Evolutionary conservation across 2,888 invertebrate species (phyloP).

Genomic region (Cyaniris semiargus): DNA sequence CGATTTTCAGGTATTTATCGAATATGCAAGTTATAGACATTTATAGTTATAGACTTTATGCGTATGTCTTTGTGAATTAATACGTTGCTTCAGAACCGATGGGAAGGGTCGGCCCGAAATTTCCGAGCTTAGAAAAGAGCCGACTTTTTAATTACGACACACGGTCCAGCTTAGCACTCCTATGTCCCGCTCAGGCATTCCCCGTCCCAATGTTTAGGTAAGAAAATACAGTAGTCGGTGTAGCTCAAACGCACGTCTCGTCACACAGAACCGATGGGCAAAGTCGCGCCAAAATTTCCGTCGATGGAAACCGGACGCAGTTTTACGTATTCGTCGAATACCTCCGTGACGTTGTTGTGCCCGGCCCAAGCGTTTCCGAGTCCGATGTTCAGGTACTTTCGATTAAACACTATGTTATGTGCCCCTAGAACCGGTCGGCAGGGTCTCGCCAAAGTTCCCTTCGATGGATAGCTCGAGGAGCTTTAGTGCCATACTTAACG

Average conservation of each 20-base stretch:
- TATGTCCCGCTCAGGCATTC: slow-evolving; percentile 85
- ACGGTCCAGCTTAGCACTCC: slow-evolving; percentile 74
- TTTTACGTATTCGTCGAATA: slow-evolving; percentile 70
- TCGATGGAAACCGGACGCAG: slow-evolving; percentile 75
- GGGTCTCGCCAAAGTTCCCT: slow-evolving; percentile 82
- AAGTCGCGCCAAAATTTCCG: slow-evolving; percentile 85
- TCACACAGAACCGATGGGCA: slow-evolving; percentile 88
- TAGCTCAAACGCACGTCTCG: slow-evolving; percentile 47
- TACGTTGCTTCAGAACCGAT: slow-evolving; percentile 70
- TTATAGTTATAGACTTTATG: neutral
- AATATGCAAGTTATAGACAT: slow-evolving; percentile 22
- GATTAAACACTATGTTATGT: slow-evolving; percentile 54
- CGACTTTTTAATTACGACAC: slow-evolving; percentile 66
- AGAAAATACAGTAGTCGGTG: slow-evolving; percentile 50
- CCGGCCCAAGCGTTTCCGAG: slow-evolving; percentile 87
- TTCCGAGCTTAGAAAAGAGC: slow-evolving; percentile 70
- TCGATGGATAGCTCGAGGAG: slow-evolving; percentile 83
- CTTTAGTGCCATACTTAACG: slow-evolving; percentile 74
- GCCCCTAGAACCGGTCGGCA: slow-evolving; percentile 82
- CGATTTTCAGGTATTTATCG: slow-evolving; percentile 78
- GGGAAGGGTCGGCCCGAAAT: slow-evolving; percentile 86
- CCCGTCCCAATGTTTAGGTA: slow-evolving; percentile 88
- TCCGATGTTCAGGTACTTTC: slow-evolving; percentile 85
- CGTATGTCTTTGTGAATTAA: neutral
- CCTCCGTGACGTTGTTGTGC: slow-evolving; percentile 83